Base-by-base conservation (phyloP, 2,888 invertebrate species). In the Pedicia rivosa region DNA sequence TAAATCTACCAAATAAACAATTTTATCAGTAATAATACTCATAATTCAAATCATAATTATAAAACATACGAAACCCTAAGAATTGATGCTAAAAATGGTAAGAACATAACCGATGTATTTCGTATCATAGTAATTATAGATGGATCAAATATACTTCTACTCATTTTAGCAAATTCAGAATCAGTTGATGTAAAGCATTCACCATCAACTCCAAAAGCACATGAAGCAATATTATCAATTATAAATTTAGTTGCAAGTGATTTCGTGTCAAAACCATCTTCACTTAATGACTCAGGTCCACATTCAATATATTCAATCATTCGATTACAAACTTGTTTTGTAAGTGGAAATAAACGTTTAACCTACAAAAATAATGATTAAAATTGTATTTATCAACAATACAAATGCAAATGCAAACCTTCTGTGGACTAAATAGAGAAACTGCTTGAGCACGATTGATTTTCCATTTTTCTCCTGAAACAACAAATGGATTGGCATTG, bases 171-270 rank as follows among this genome's bases (percentile, higher is more conserved):
- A 47, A 70, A 68, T 16, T 60, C 48, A 41, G 68, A 66, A 14
- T 66, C 45, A 17, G 48, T 51, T 1, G 68, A 55, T 2, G 48
- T 46, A 3, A 65, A 48, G 0, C 70, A 68, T 48, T 70, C 55
- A 6, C 65, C 59, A 39, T 62, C 56, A 2, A 68, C 44, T 0
- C 68, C 69, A 42, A 67, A 68, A 2, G 65, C 67, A 17, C 62
- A 59, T 1, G 65, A 58, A 0, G 68, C 70, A 35, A 70, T 68
- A 2, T 68, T 65, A 44, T 70, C 68, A 40, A 64, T 67, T 1
- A 65, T 53, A 41, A 57, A 66, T n/a, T 66, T 54, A 2, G 62
- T 57, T n/a, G n/a, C n/a, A n/a, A n/a, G n/a, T n/a, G n/a, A n/a
- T 24, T 24, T 24, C 24, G 24, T n/a, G 4, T 24, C 24, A 24